These are phyloP conservation scores for Octodonta nipae DNA, from an alignment of 2,888 invertebrate species.

Conservation along the genomic window DNA sequence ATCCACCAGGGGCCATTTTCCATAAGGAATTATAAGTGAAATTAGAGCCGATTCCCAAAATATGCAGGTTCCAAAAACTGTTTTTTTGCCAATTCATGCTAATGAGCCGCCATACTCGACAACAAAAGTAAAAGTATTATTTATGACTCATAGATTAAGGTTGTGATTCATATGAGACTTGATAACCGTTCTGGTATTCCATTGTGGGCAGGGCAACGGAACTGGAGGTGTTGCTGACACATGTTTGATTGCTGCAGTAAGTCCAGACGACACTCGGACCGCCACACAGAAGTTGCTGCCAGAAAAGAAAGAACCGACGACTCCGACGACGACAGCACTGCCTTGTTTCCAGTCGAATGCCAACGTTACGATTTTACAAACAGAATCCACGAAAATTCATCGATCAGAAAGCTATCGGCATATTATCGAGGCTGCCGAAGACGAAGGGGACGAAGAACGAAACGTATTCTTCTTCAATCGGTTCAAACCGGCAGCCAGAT, in stretches of 20 bases:
- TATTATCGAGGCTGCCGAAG: constrained; percentile 32
- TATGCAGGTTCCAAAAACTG: too few relatives aligned
- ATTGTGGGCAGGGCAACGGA: constrained; percentile 39
- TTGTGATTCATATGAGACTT: constrained; percentile 8
- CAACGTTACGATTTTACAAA: too few relatives aligned
- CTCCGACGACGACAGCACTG: constrained; percentile 15
- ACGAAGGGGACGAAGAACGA: constrained; percentile 18
- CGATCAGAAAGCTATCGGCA: constrained; percentile 39
- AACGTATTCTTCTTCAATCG: constrained; percentile 29
- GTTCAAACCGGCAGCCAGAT: constrained; percentile 31
- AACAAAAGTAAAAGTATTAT: too few relatives aligned
- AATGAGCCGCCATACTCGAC: too few relatives aligned
- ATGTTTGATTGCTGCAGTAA: constrained; percentile 38
- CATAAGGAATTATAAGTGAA: too few relatives aligned
- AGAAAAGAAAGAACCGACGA: constrained; percentile 6
- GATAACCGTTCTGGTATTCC: constrained; percentile 19
- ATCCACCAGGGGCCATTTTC: too few relatives aligned
- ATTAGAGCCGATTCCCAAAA: too few relatives aligned
- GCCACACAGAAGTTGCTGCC: too few relatives aligned
- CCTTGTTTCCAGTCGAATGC: too few relatives aligned
- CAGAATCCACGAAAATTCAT: constrained; percentile 38
- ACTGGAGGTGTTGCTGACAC: constrained; percentile 41
- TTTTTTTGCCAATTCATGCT: too few relatives aligned
- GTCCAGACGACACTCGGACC: constrained; percentile 9
- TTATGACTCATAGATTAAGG: too few relatives aligned